Evolutionary conservation across 2,888 invertebrate genomes (phyloP).

Genomic region (Acrocyrtus sp.): DNA sequence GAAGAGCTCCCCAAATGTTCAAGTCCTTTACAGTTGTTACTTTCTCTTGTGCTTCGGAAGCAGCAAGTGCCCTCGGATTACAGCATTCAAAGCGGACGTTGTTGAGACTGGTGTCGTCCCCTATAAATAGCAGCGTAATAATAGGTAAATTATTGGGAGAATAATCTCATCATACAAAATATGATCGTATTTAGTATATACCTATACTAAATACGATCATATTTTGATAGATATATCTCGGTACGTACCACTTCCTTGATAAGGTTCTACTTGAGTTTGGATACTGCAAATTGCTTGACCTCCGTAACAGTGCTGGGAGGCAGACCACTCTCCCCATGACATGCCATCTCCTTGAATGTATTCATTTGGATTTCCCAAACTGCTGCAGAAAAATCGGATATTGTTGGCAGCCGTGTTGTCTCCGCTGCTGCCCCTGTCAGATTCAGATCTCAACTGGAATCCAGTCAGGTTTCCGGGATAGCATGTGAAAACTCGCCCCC

Average conservation of each 20-base stretch:
- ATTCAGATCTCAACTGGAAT: constrained; percentile 30
- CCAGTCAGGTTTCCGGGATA: constrained; percentile 24
- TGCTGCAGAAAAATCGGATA: constrained; percentile 29
- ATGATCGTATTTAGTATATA: too few relatives aligned
- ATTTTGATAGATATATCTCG: too few relatives aligned
- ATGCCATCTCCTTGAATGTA: constrained; percentile 50
- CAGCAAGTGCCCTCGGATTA: too few relatives aligned
- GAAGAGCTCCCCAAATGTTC: too few relatives aligned
- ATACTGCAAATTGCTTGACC: constrained; percentile 46
- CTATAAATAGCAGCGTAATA: too few relatives aligned
- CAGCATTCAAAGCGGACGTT: constrained; percentile 15
- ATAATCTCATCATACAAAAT: too few relatives aligned
- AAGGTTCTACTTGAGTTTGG: constrained; percentile 51
- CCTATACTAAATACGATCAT: too few relatives aligned
- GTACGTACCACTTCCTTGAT: constrained; percentile 20
- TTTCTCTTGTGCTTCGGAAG: too few relatives aligned
- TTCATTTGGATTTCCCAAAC: background rate
- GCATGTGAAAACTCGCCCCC: constrained; percentile 25
- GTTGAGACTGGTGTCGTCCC: constrained; percentile 8
- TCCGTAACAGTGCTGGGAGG: constrained; percentile 17
- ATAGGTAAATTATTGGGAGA: too few relatives aligned
- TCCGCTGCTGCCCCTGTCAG: background rate
- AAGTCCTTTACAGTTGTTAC: too few relatives aligned
- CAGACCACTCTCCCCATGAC: constrained; percentile 34
- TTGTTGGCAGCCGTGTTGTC: constrained; percentile 36